A percentile compares a stretch with the other conserved stretches of the same genome.
These are phyloP conservation scores for Botia kubotai DNA, from an alignment of 2,797 vertebrate genomes.

Conservation along the genomic window DNA sequence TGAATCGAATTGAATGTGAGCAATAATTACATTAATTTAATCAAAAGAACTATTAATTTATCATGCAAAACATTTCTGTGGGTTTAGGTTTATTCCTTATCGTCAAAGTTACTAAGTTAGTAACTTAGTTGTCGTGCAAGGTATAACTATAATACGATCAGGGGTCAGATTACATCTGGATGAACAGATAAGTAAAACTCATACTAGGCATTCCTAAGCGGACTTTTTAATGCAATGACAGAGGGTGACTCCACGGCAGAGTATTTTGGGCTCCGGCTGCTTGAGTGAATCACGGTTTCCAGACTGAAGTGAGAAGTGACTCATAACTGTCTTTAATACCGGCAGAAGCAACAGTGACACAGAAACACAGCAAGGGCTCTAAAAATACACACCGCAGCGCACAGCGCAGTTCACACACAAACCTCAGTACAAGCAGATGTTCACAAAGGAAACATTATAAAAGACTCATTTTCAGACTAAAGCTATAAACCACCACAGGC, in stretches of 20 bases:
- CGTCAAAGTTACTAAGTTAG: too few relatives aligned
- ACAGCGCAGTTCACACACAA: slow-evolving; percentile 23
- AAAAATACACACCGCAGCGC: slow-evolving; percentile 41
- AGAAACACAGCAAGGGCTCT: slow-evolving; percentile 55
- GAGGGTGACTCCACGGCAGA: slow-evolving; percentile 30
- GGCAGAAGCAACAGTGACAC: slow-evolving; percentile 58
- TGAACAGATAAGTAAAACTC: slow-evolving; percentile 5
- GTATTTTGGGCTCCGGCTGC: slow-evolving; percentile 53
- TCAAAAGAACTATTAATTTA: too few relatives aligned
- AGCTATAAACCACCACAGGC: background rate
- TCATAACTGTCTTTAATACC: slow-evolving; percentile 58
- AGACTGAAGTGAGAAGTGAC: slow-evolving; percentile 56
- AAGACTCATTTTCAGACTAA: background rate
- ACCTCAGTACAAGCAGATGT: slow-evolving; percentile 30
- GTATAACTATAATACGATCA: background rate
- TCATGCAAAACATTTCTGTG: too few relatives aligned
- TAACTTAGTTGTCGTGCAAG: background rate
- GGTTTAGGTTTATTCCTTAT: too few relatives aligned
- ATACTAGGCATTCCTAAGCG: slow-evolving; percentile 27
- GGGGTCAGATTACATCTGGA: background rate
- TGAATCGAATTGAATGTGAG: too few relatives aligned
- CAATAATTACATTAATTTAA: too few relatives aligned
- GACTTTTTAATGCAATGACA: slow-evolving; percentile 10
- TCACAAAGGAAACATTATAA: slow-evolving; percentile 9
- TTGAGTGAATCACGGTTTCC: slow-evolving; percentile 62